These are phyloP conservation scores for Melieria picta DNA, from an alignment of 2,888 invertebrate genomes.

Conservation along the genomic window DNA sequence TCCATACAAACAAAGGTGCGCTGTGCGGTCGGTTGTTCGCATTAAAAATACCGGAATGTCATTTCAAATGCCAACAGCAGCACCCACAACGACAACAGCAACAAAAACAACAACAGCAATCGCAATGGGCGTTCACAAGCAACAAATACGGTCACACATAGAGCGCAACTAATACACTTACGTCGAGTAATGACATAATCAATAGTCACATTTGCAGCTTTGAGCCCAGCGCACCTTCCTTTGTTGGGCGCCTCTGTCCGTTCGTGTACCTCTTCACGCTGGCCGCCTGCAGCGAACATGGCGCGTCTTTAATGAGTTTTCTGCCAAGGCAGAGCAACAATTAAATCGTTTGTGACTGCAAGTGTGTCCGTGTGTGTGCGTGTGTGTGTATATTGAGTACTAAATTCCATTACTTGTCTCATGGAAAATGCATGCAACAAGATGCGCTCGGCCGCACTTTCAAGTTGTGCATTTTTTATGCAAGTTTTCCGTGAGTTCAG, in stretches of 20 bases:
- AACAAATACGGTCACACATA: not conserved
- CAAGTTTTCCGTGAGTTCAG: too few species aligned
- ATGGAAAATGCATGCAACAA: not conserved
- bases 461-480: too few species aligned
- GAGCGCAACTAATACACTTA: not conserved
- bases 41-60: constrained; percentile 7
- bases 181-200: constrained; percentile 16
- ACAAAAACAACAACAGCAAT: not conserved
- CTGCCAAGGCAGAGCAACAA: not conserved
- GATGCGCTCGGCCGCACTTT: too few species aligned
- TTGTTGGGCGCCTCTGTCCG: not conserved
- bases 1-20: not conserved
- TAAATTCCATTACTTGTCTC: not conserved
- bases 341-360: not conserved
- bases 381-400: not conserved
- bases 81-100: not conserved
- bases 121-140: not conserved
- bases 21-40: not conserved
- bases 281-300: not conserved
- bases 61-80: constrained; percentile 5
- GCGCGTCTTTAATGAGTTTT: not conserved
- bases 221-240: not conserved
- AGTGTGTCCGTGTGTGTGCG: not conserved
- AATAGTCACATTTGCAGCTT: constrained; percentile 12
- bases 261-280: not conserved